These are phyloP conservation scores for Temnothorax curvispinosus DNA, from an alignment of 1,140 invertebrate genomes.

Conservation along the genomic window DNA sequence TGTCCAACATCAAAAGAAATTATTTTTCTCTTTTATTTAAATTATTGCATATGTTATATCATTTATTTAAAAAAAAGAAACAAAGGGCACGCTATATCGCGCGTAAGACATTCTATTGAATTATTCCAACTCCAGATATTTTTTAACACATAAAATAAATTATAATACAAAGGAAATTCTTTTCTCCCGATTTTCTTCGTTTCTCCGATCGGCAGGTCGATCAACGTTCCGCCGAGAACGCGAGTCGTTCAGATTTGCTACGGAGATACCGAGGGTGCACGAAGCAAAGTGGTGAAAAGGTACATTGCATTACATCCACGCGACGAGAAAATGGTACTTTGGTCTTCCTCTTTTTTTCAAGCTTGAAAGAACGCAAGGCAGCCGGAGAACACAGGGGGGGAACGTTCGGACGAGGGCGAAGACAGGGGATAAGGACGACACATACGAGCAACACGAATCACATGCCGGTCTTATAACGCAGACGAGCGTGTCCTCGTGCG, in stretches of 20 bases:
- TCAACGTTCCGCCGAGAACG: background rate
- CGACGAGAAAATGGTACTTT: conserved; percentile 55
- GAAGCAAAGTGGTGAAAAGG: conserved; percentile 60
- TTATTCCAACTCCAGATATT: background rate
- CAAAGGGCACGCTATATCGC: background rate
- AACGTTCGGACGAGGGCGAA: conserved; percentile 70
- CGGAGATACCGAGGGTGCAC: conserved; percentile 64
- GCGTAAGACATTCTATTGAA: background rate
- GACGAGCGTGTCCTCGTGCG: background rate
- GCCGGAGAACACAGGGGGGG: conserved; percentile 18
- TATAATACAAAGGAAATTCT: background rate
- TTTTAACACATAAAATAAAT: background rate
- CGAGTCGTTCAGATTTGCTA: conserved; percentile 66
- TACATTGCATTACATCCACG: conserved; percentile 51
- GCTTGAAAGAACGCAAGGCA: conserved; percentile 42
- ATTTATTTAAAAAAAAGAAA: background rate
- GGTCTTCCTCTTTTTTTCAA: conserved; percentile 15
- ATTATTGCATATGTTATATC: background rate
- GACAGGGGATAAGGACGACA: conserved; percentile 60
- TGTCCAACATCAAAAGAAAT: background rate
- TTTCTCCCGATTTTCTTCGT: background rate
- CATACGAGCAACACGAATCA: conserved; percentile 74
- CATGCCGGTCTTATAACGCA: conserved; percentile 72
- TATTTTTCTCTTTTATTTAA: background rate
- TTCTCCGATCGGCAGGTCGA: background rate